Evolutionary conservation across 1,140 invertebrate species (phyloP).

Genomic region (Heliconius hermathena): DNA sequence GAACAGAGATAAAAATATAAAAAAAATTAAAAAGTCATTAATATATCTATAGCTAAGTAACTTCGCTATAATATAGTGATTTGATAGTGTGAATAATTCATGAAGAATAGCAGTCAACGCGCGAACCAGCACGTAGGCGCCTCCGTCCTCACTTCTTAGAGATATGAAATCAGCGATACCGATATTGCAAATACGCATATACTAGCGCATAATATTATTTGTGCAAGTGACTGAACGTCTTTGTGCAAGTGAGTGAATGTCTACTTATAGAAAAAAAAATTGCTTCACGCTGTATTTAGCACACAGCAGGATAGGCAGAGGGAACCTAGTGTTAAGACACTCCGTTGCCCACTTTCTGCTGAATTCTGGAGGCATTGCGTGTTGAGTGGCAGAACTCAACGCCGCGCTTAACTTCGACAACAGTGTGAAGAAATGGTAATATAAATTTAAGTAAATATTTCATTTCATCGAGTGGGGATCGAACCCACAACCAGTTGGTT

Average conservation of each 20-base stretch:
- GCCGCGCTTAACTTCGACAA: no score
- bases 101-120: conserved; percentile 54
- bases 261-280: no score
- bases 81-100: conserved; percentile 1
- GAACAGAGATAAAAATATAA: background rate
- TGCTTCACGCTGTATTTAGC: no score
- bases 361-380: no score
- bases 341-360: no score
- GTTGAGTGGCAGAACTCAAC: no score
- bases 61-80: background rate
- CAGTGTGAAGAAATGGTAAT: no score
- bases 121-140: conserved; percentile 70
- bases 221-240: conserved; percentile 48
- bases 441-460: no score
- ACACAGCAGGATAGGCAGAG: no score
- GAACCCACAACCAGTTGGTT: no score
- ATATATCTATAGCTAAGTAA: background rate
- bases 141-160: conserved; percentile 43
- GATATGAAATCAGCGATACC: conserved; percentile 57
- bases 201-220: conserved; percentile 48
- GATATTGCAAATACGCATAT: conserved; percentile 53
- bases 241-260: background rate
- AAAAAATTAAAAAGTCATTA: background rate
- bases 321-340: no score
- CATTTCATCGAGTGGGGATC: no score